Conservation (phyloP, 2,113 vertebrate species). For the Menura novaehollandiae region DNA sequence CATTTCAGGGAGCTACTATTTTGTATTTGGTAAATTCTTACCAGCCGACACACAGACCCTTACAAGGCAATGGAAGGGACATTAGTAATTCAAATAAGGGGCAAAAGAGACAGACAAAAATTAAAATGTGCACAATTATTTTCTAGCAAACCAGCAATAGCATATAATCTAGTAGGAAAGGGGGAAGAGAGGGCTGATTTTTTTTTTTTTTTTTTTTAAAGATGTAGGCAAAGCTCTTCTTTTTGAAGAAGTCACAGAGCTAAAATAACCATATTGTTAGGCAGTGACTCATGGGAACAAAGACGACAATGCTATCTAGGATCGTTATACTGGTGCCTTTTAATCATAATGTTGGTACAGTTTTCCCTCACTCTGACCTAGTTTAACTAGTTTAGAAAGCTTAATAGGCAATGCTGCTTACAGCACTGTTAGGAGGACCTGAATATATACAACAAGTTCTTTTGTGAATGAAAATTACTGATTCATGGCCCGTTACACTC, state of each 20-base stretch:
- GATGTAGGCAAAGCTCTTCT: conserved; percentile 8
- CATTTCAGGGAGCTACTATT: conserved; percentile 8
- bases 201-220: background rate
- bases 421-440: conserved; percentile 23
- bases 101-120: conserved; percentile 30
- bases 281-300: conserved; percentile 66
- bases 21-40: conserved; percentile 28
- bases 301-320: conserved; percentile 56
- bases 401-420: conserved; percentile 64
- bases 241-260: conserved; percentile 51
- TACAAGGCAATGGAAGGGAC: background rate
- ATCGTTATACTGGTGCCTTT: conserved; percentile 53
- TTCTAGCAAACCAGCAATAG: background rate
- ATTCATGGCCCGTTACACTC: conserved; percentile 58
- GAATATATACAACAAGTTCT: conserved; percentile 58
- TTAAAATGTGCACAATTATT: background rate
- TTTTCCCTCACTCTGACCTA: conserved; percentile 64
- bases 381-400: conserved; percentile 59
- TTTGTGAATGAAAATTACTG: conserved; percentile 62
- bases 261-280: conserved; percentile 75
- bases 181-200: background rate
- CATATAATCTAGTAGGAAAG: background rate
- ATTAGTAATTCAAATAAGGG: conserved; percentile 64
- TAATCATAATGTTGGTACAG: conserved; percentile 68
- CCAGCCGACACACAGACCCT: background rate